These are phyloP conservation scores for Pituophis catenifer DNA, from an alignment of 2,113 vertebrate genomes.

Conservation along the genomic window DNA sequence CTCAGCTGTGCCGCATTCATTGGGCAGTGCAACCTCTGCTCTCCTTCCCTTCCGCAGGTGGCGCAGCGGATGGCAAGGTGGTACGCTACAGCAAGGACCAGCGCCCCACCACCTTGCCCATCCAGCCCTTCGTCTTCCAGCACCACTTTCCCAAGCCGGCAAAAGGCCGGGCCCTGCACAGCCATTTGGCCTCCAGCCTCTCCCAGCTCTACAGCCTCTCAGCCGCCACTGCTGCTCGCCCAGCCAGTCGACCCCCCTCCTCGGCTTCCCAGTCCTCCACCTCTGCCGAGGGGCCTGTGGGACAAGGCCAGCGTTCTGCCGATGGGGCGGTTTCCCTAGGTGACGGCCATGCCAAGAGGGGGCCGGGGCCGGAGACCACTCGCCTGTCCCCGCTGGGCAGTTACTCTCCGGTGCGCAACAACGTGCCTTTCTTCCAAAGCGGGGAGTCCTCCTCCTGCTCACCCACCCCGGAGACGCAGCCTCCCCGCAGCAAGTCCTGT, in stretches of 20 bases:
- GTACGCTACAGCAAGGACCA: slow-evolving; percentile 95
- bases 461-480: slow-evolving; percentile 66
- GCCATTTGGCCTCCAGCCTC: slow-evolving; percentile 74
- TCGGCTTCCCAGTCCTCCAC: slow-evolving; percentile 50
- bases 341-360: slow-evolving; percentile 40
- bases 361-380: slow-evolving; percentile 70
- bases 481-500: slow-evolving; percentile 68
- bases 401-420: slow-evolving; percentile 86
- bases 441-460: slow-evolving; percentile 80
- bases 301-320: slow-evolving; percentile 31
- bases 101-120: slow-evolving; percentile 92
- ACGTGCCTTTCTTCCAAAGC: slow-evolving; percentile 74
- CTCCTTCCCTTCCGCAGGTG: slow-evolving; percentile 66
- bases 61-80: slow-evolving; percentile 74
- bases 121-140: slow-evolving; percentile 97
- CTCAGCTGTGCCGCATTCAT: rapidly evolving
- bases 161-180: slow-evolving; percentile 84
- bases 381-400: slow-evolving; percentile 91
- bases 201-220: slow-evolving; percentile 83
- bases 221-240: slow-evolving; percentile 64
- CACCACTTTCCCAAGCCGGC: slow-evolving; percentile 86
- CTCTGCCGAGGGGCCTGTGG: not conserved
- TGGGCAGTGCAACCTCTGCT: slow-evolving; percentile 4
- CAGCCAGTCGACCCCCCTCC: slow-evolving; percentile 59
- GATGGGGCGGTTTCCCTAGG: slow-evolving; percentile 46